Base-by-base conservation (phyloP, 2,797 vertebrate species). In the Lerista edwardsae region DNA sequence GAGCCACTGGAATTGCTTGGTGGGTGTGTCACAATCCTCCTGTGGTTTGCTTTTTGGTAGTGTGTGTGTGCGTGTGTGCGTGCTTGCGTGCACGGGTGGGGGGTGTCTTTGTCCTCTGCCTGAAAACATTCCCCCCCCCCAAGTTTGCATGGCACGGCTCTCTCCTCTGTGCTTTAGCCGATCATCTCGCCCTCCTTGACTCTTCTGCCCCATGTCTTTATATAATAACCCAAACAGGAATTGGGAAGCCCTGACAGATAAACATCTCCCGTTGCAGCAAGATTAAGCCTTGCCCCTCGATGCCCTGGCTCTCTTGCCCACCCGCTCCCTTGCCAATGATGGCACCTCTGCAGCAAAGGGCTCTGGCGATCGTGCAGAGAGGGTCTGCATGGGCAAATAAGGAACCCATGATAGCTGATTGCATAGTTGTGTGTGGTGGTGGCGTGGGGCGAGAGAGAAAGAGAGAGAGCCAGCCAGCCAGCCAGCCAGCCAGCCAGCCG, bases 121-220 rank as follows among this genome's bases (percentile, higher is more conserved):
- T 21, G 29, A 29, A 51, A 55, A n/a, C 7, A 1, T 39, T 67
- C n/a, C n/a, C 64, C 29, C n/a, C 57, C 31, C n/a, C 55, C 51
- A 19, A 12, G 31, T 76, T 76, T 36, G 27, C 25, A 1, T 11
- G 15, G 36, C 59, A 23, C 12, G 5, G 15, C 21, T n/a, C 23
- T 21, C 4, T 12, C 31, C 47, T 57, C 0, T 1, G 8, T 0
- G 6, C 7, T 4, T 6, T 19, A 1, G 15, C 61, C 7, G 0
- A 0, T 12, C 19, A 31, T 44, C 21, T 0, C 21, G 75, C 1
- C 0, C 1, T 77, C 0, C 67, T 55, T 27, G 67, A 0, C 75
- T 31, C 21, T 6, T 74, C 31, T 9, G 0, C 6, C 44, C 23
- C n/a, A 2, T n/a, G 2, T 15, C 1, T 34, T 36, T 57, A 25